Conservation (phyloP, 92 coral and sea anemone species). For the Actinostola sp. region DNA sequence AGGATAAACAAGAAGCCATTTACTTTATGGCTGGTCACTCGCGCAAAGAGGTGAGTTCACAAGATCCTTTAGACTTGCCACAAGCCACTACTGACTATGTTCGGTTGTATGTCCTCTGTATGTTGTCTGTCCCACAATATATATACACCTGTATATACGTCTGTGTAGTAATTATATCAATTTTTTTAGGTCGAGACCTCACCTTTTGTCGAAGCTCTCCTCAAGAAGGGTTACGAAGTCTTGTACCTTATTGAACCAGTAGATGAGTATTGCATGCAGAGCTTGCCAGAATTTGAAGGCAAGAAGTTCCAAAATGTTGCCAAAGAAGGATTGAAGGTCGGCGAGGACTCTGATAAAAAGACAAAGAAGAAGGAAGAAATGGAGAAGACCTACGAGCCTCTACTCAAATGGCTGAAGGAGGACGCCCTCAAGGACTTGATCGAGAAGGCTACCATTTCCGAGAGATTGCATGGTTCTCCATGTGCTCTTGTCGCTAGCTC, state of each 20-base stretch:
- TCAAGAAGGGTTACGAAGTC: conserved; percentile 98
- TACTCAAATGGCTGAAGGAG: conserved; percentile 97
- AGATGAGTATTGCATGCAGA: conserved; percentile 99
- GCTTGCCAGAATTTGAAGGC: conserved; percentile 98
- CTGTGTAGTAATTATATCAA: background rate
- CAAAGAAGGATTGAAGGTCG: conserved; percentile 95
- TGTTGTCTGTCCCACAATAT: too few species aligned
- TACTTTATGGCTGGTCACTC: conserved; percentile 98
- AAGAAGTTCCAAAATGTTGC: conserved; percentile 99
- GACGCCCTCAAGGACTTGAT: conserved; percentile 92
- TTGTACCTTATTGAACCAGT: conserved; percentile 92
- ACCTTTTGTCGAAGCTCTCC: conserved; percentile 92
- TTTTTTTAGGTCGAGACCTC: conserved; percentile 81
- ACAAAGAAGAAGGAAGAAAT: conserved; percentile 91
- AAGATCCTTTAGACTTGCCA: background rate
- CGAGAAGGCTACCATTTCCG: conserved; percentile 95
- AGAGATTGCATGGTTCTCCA: conserved; percentile 93
- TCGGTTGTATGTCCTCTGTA: too few species aligned
- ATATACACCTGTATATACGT: too few species aligned
- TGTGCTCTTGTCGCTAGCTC: conserved; percentile 99
- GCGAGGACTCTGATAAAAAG: conserved; percentile 86
- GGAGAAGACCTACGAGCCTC: conserved; percentile 96
- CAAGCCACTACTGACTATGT: background rate
- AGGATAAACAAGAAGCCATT: conserved; percentile 96
- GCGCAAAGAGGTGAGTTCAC: conserved; percentile 83